Base-by-base conservation (phyloP, 2,888 invertebrate genomes). In the Apamea monoglypha region DNA sequence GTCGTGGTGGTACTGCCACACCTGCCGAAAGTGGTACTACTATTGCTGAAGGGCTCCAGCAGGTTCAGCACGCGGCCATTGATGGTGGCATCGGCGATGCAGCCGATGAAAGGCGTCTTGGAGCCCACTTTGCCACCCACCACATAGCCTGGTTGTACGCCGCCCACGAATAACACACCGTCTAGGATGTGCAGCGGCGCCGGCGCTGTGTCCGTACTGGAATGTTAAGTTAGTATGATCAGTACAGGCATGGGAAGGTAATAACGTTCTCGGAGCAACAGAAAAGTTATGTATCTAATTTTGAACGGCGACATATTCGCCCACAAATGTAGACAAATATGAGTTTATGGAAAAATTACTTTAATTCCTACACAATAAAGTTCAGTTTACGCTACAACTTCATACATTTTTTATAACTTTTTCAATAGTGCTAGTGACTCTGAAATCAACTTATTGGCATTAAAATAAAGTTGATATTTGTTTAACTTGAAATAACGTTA, bases 41-140 rank as follows among this genome's bases (percentile, higher is more conserved):
- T 90, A 80, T 95, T 93, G 87, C 93, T 92, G 92, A 90, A 94
- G 1, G 96, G 95, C 83, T 94, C 94, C 56, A 96, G 89, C 40
- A 96, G 90, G 86, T 94, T 95, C 44, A 96, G 91, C 61, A 96
- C 93, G 79, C 97, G 97, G 2, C 98, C 98, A 92, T 99, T 99
- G 74, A 99, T 96, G 0, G 99, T 99, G 1, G 99, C 98, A 94
- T 99, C 99, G 1, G 98, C 99, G 67, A 99, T 98, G 94, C 99
- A 99, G 2, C 99, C 99, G 47, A 97, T 96, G 93, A 99, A 99
- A 7, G 98, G 97, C 8, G 96, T 96, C 72, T 97, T 96, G 1
- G 97, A 97, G 12, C 97, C 97, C 0, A 97, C 94, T 16, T 97
- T 97, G 10, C 97, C 97, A 6, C 97, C 95, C 0, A 97, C 95